A percentile compares a stretch with the other conserved stretches of the same genome.
Evolutionary conservation across 2,888 invertebrate species (phyloP).

Genomic region (Epinotia nisella): DNA sequence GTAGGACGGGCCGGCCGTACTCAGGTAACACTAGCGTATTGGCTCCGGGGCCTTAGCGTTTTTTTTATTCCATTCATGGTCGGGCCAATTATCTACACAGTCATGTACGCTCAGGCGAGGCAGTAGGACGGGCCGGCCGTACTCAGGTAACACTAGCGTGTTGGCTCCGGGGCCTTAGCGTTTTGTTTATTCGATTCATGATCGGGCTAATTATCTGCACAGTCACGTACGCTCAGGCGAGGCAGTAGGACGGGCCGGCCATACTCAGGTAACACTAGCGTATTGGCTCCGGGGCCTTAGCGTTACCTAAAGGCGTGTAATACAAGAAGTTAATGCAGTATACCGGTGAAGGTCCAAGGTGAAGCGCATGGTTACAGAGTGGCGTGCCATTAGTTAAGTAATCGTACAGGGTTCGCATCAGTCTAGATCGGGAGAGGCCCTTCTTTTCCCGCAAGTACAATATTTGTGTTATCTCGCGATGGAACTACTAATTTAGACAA

Average conservation of each 20-base stretch:
- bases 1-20: neutral
- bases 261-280: neutral
- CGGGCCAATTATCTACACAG: too few relatives aligned
- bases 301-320: neutral
- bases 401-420: conserved; percentile 56
- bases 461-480: conserved; percentile 42
- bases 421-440: conserved; percentile 41
- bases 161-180: too few relatives aligned
- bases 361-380: conserved; percentile 52
- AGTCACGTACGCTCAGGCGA: too few relatives aligned
- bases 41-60: too few relatives aligned
- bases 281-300: conserved; percentile 1
- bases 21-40: neutral
- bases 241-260: neutral
- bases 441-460: conserved; percentile 47
- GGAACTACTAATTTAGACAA: conserved; percentile 55
- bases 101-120: too few relatives aligned
- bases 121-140: too few relatives aligned
- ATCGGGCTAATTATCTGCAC: too few relatives aligned
- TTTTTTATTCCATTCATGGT: too few relatives aligned
- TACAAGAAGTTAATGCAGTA: conserved; percentile 10
- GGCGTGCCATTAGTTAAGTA: conserved; percentile 64
- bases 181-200: too few relatives aligned
- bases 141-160: too few relatives aligned
- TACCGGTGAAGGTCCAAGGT: conserved; percentile 42